Evolutionary conservation across 2,113 vertebrate species (phyloP).

Genomic region (Campylorhamphus procurvoides): DNA sequence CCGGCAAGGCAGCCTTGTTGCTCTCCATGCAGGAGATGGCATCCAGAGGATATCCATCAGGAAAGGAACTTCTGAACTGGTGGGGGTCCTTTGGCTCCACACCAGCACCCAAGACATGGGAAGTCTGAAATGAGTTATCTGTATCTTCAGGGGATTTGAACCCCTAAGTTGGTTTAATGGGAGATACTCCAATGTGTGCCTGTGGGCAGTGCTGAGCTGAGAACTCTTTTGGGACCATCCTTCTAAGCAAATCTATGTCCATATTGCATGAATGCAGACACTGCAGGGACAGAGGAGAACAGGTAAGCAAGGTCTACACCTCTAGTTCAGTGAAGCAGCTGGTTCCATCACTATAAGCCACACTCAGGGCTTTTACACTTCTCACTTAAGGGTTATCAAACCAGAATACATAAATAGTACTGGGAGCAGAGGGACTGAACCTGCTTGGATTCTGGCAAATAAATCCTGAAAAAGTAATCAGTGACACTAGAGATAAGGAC

Average conservation of each 20-base stretch:
- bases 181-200: neutral
- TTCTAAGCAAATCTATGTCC: neutral
- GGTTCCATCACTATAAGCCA: neutral
- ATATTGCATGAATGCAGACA: fast-evolving
- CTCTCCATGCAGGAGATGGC: fast-evolving
- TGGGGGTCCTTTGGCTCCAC: neutral
- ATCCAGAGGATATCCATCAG: neutral
- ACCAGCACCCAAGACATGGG: neutral
- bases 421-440: neutral
- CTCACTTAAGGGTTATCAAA: neutral
- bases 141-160: neutral
- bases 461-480: neutral
- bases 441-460: neutral
- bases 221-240: neutral
- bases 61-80: neutral
- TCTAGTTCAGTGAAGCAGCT: neutral
- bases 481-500: neutral
- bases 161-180: neutral
- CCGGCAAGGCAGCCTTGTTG: neutral
- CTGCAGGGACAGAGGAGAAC: neutral
- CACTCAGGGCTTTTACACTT: neutral
- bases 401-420: neutral
- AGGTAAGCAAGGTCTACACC: neutral
- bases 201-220: neutral
- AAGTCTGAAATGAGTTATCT: neutral